Evolutionary conservation across 1,140 invertebrate species (phyloP).

Genomic region (Galendromus occidentalis): DNA sequence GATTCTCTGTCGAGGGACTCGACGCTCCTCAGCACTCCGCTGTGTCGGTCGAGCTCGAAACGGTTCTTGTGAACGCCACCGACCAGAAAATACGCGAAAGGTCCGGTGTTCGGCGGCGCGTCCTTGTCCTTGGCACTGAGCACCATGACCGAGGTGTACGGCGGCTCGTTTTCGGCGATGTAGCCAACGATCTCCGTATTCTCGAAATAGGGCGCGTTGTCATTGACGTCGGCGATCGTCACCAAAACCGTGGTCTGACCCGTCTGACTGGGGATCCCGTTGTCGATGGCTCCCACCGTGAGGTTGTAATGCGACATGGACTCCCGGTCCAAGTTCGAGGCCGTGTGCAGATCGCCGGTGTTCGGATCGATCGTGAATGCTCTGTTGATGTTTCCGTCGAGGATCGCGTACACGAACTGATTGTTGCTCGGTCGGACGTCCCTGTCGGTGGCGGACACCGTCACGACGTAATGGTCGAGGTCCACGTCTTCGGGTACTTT

Average conservation of each 20-base stretch:
- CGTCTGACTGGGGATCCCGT: constrained; percentile 48
- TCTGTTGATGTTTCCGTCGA: constrained; percentile 56
- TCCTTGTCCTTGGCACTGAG: constrained; percentile 68
- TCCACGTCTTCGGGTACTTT: constrained; percentile 53
- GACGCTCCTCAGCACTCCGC: constrained; percentile 43
- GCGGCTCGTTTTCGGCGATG: constrained; percentile 32
- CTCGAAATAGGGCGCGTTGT: constrained; percentile 58
- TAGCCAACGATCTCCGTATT: constrained; percentile 44
- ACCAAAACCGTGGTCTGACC: constrained; percentile 44
- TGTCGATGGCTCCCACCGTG: constrained; percentile 73
- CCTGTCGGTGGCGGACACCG: constrained; percentile 68
- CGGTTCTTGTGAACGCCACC: constrained; percentile 52
- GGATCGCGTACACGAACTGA: constrained; percentile 73
- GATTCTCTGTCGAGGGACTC: constrained; percentile 18
- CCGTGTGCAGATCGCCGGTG: constrained; percentile 55
- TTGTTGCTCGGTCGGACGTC: constrained; percentile 75
- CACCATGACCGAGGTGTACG: constrained; percentile 33
- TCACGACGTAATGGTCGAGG: constrained; percentile 47
- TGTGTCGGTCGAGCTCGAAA: constrained; percentile 52
- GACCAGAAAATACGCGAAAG: constrained; percentile 59
- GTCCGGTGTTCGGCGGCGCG: constrained; percentile 69
- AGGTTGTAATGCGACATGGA: constrained; percentile 49
- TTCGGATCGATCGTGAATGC: constrained; percentile 72
- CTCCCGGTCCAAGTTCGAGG: constrained; percentile 57
- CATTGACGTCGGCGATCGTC: constrained; percentile 54